Conservation (phyloP, 1,140 invertebrate genomes). For the Bemisia tabaci region DNA sequence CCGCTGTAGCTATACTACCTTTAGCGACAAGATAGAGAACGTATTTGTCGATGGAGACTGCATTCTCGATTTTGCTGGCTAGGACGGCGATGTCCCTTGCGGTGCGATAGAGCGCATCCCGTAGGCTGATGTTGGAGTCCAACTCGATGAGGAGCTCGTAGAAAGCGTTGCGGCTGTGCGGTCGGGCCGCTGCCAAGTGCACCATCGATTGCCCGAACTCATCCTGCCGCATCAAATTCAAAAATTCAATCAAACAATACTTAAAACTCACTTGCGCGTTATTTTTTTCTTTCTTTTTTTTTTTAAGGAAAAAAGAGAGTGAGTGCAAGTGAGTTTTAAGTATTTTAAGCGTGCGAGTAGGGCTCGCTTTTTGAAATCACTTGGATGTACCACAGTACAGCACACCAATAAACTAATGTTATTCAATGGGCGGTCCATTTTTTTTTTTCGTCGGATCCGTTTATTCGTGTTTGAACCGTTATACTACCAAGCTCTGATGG, state of each 20-base stretch:
- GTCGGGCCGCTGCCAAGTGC: conserved; percentile 69
- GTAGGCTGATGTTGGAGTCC: conserved; percentile 56
- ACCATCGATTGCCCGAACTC: conserved; percentile 76
- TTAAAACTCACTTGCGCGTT: neutral
- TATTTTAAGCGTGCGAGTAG: too few relatives aligned
- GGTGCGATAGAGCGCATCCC: conserved; percentile 72
- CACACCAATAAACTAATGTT: too few relatives aligned
- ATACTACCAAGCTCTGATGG: too few relatives aligned
- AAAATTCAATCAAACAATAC: conserved; percentile 9
- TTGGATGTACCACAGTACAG: too few relatives aligned
- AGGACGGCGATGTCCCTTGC: conserved; percentile 72
- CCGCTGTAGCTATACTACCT: too few relatives aligned
- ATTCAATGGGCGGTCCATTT: too few relatives aligned
- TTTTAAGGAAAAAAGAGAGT: neutral
- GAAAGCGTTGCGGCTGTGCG: conserved; percentile 58
- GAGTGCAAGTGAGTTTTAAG: too few relatives aligned
- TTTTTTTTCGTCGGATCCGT: too few relatives aligned
- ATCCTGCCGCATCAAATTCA: too few relatives aligned
- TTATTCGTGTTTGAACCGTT: too few relatives aligned
- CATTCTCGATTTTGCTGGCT: conserved; percentile 61
- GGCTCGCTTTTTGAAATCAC: too few relatives aligned
- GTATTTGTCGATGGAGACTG: conserved; percentile 65
- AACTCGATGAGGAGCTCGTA: conserved; percentile 62
- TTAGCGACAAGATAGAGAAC: conserved; percentile 56
- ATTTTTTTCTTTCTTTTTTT: neutral